phyloP scores from a whole-genome alignment of 2,797 vertebrate species.

The Acanthis flammea region DNA sequence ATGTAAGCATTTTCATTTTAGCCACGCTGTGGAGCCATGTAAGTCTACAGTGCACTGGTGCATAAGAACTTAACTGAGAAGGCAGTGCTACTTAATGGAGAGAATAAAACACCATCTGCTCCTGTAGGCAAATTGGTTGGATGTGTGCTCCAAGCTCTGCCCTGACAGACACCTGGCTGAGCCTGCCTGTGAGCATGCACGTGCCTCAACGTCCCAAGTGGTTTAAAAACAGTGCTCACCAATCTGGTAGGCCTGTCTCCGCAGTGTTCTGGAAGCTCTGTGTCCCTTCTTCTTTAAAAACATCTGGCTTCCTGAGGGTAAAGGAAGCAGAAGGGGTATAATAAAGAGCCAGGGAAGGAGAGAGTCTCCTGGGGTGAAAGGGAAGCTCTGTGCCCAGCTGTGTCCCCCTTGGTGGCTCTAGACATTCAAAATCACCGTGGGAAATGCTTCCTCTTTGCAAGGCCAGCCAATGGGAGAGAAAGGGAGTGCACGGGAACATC shows the following conservation, averaged over 20 bases:
- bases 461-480: background rate
- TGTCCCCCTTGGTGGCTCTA: conserved; percentile 1
- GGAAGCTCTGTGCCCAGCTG: conserved; percentile 18
- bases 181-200: conserved; percentile 66
- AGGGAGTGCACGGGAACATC: background rate
- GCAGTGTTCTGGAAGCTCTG: conserved; percentile 66
- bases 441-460: background rate
- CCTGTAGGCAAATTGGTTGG: background rate
- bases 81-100: background rate
- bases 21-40: background rate
- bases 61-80: background rate
- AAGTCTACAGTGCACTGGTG: conserved; percentile 2
- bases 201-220: conserved; percentile 56
- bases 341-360: conserved; percentile 64
- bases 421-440: background rate
- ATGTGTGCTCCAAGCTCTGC: conserved; percentile 8
- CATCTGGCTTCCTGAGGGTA: conserved; percentile 72
- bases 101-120: conserved; percentile 1
- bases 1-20: background rate
- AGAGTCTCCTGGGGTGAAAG: conserved; percentile 53
- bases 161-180: background rate
- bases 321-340: conserved; percentile 70
- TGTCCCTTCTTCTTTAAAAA: conserved; percentile 71
- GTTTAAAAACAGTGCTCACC: conserved; percentile 65
- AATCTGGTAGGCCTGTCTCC: conserved; percentile 63